These are phyloP conservation scores for Euschistus heros DNA, from an alignment of 1,140 invertebrate species.

Conservation along the genomic window DNA sequence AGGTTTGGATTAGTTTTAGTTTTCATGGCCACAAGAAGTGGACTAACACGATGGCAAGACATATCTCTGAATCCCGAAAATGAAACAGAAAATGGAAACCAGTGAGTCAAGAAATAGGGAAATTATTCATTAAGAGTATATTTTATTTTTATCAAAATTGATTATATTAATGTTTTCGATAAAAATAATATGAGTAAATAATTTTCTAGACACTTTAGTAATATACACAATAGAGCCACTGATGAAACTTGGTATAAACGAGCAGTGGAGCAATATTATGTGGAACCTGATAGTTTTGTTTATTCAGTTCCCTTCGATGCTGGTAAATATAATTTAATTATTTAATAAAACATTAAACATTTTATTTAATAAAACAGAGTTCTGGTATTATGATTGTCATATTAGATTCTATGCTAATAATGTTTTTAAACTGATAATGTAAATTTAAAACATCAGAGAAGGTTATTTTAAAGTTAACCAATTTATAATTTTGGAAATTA, in stretches of 20 bases:
- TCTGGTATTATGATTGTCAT: background rate
- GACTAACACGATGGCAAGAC: conserved; percentile 77
- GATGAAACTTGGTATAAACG: conserved; percentile 89
- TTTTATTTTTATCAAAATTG: background rate
- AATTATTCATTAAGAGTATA: background rate
- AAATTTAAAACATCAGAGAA: no score
- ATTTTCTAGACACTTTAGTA: conserved; percentile 40
- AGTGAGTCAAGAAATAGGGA: conserved; percentile 7
- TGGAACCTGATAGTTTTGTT: conserved; percentile 71
- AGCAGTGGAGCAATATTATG: conserved; percentile 78
- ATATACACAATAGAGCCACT: conserved; percentile 61
- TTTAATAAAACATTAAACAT: background rate
- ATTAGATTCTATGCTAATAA: no score
- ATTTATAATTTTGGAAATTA: no score
- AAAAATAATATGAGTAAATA: background rate
- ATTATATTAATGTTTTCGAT: background rate
- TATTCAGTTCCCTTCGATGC: conserved; percentile 75
- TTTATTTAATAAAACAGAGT: background rate
- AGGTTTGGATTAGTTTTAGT: conserved; percentile 71
- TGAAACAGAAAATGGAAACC: conserved; percentile 23
- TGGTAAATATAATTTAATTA: conserved; percentile 30
- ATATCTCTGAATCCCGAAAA: conserved; percentile 37
- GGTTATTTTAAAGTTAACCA: no score
- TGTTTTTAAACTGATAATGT: no score
- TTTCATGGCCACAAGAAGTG: conserved; percentile 81